Evolutionary conservation across 2,888 invertebrate genomes (phyloP), one percentile per base, ranked within the genome.

Genomic region (Watsonalla binaria): DNA sequence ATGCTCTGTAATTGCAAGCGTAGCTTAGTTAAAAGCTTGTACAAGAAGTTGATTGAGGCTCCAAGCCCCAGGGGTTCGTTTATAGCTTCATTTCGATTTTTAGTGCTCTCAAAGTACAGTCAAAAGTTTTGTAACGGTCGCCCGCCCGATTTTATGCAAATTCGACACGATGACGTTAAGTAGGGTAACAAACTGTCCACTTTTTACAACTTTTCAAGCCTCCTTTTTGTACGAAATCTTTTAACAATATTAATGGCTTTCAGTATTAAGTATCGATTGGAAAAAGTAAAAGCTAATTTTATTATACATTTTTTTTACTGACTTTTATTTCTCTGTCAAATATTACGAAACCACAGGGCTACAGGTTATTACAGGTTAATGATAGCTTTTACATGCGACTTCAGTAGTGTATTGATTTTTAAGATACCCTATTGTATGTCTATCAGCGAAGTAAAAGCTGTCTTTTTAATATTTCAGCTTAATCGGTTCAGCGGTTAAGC

Each of bases 71-170:
- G 74, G 76, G 82, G 77, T 74, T 70, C 79, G 80, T 87, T 88
- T 85, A 86, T 86, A 66, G 80, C 74, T 79, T 42, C 74, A 78
- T 88, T 86, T 74, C 71, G 82, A 84, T 85, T 85, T 72, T 87
- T 84, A 89, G 85, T 80, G 75, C 84, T 85, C 83, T 84, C 75
- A 76, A 81, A 84, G 82, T 78, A 80, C 74, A 77, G 74, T 73
- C 76, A 76, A 81, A 86, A 88, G 80, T 87, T 49, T 88, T 80
- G 73, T 78, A 74, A 74, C 69, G 74, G 73, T 72, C 65, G 63
- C 70, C 68, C 78, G 74, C 74, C 76, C 73, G 80, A 80, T 84
- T 87, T 89, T 87, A 89, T 90, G 90, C 83, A 89, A 88, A 88
- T 89, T 77, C 69, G 72, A 66, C 71, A 80, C 77, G 69, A 78